Conservation (phyloP, 2,797 vertebrate genomes). For the Lithobates pipiens region DNA sequence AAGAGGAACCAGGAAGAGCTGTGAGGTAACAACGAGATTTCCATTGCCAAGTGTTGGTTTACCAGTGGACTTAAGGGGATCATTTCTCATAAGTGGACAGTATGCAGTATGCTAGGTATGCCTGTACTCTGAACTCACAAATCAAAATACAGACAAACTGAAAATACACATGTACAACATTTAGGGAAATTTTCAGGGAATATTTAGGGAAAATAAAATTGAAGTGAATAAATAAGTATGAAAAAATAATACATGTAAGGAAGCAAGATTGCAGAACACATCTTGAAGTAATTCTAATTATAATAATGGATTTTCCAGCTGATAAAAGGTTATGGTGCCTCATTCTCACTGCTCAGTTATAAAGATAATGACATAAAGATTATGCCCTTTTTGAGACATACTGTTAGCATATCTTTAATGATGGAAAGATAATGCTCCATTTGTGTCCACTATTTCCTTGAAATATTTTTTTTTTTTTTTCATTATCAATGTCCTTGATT, state of each 20-base stretch:
- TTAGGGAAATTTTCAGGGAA: not conserved
- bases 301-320: not conserved
- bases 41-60: too few species aligned
- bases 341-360: not conserved
- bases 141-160: not conserved
- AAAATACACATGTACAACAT: not conserved
- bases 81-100: too few species aligned
- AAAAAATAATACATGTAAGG: too few species aligned
- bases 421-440: conserved; percentile 23
- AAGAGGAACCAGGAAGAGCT: too few species aligned
- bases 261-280: not conserved
- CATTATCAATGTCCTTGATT: conserved; percentile 33
- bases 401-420: conserved; percentile 1
- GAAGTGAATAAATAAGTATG: not conserved
- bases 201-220: not conserved
- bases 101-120: too few species aligned
- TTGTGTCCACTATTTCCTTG: conserved; percentile 7
- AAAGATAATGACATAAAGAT: conserved; percentile 9
- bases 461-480: not conserved
- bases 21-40: too few species aligned
- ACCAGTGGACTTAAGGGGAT: too few species aligned
- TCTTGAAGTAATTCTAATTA: conserved; percentile 6
- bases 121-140: not conserved
- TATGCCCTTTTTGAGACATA: not conserved
- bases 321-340: conserved; percentile 5